Conservation (phyloP, 35 echinoderm and acorn worm genomes). For the Diadema setosum region DNA sequence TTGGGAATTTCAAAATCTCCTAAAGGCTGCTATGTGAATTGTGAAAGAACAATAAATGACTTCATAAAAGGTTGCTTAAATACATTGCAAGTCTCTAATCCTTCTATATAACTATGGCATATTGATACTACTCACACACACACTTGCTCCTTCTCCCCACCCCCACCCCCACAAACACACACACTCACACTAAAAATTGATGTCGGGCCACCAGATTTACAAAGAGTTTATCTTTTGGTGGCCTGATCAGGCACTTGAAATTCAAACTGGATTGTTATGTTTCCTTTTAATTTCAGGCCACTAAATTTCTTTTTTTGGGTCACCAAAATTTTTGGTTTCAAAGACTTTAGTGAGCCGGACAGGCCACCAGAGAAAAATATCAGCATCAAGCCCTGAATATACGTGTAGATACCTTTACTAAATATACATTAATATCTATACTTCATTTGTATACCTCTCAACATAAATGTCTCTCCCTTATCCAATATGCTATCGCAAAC, state of each 20-base stretch:
- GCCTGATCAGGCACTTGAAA: neutral
- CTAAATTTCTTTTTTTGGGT: no score
- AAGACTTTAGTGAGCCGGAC: neutral
- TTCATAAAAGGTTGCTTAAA: neutral
- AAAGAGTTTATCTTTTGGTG: neutral
- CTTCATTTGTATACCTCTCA: no score
- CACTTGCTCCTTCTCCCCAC: neutral
- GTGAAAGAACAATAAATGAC: neutral
- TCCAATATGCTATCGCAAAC: no score
- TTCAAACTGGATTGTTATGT: neutral
- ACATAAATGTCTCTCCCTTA: no score
- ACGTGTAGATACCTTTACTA: no score
- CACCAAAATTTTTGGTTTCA: no score
- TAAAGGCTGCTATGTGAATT: neutral
- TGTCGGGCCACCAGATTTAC: no score
- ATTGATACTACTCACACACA: neutral
- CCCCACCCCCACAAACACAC: neutral
- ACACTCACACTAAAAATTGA: no score
- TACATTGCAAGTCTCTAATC: neutral
- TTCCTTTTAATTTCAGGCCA: neutral
- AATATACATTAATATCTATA: no score
- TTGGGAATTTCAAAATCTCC: neutral
- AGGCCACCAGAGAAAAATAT: no score
- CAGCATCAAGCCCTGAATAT: no score
- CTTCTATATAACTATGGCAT: neutral